Evolutionary conservation across 1,140 invertebrate species (phyloP).

Genomic region (Phthorimaea operculella): DNA sequence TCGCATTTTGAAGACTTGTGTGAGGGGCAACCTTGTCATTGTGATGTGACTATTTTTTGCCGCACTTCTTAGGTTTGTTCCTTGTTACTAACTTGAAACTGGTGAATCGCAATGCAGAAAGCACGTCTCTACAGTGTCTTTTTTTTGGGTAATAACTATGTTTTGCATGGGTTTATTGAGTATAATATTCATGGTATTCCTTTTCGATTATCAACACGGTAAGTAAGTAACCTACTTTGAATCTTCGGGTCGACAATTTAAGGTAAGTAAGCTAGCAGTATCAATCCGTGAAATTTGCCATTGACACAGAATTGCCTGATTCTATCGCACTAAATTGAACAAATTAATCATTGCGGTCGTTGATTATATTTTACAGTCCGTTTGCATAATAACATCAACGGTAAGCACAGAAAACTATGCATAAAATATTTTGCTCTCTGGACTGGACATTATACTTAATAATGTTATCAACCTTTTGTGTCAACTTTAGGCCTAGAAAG

Average conservation of each 20-base stretch:
- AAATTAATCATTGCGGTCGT: background rate
- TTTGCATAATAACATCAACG: too few relatives aligned
- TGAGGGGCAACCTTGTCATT: conserved; percentile 36
- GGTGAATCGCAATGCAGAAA: background rate
- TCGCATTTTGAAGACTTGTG: conserved; percentile 28
- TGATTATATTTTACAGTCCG: background rate
- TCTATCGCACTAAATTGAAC: background rate
- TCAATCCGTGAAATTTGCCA: background rate
- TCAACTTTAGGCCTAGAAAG: too few relatives aligned
- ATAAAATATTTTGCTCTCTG: too few relatives aligned
- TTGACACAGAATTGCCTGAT: background rate
- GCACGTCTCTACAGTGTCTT: background rate
- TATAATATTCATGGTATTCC: background rate
- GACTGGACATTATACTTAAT: too few relatives aligned
- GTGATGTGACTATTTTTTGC: conserved; percentile 16
- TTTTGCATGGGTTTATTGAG: background rate
- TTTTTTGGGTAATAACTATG: background rate
- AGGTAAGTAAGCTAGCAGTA: background rate
- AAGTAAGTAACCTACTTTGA: background rate
- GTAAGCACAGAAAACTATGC: too few relatives aligned
- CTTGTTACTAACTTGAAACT: conserved; percentile 20
- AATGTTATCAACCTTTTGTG: too few relatives aligned
- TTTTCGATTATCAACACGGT: background rate
- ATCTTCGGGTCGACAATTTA: background rate
- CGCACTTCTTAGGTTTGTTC: conserved; percentile 14